Evolutionary conservation across 2,888 invertebrate species (phyloP), one percentile per base, ranked within the genome.

Genomic region (Lathronympha strigana): DNA sequence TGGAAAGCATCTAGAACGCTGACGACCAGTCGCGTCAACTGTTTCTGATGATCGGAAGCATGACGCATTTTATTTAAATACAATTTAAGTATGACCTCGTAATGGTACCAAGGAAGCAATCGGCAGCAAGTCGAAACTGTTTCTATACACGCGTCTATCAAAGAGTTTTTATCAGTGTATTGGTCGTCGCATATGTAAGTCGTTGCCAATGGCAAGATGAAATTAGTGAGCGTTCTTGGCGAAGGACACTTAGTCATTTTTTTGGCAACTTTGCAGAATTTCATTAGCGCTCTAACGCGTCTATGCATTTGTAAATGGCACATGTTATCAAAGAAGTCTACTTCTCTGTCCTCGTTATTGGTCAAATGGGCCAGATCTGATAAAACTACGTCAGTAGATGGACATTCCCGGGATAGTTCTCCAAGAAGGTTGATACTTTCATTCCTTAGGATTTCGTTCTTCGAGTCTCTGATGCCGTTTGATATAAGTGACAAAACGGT

Each of bases 271-370:
- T 93, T 93, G 67, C 94, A 94, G 78, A 97, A 95, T 76, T 96
- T 96, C 15, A 95, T 83, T 50, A 99, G 82, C 0, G 98, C 98
- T 75, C 97, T 93, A 0, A 96, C 95, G 77, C 97, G 95, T 67
- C 98, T 93, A 81, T 98, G 97, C 63, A 95, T 88, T 91, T 99
- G 97, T 50, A 97, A 85, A 88, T 99, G 98, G 25, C 94, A 94
- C 77, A 98, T 94, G 81, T 98, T 99, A 77, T 97, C 97, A 81
- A 98, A 99, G 93, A 99, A 98, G 85, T 99, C 98, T 0, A 96
- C 95, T 83, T 99, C 98, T 8, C 93, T 83, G 81, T 99, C 98
- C 51, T 84, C 88, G 81, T 94, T 93, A 76, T 95, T 95, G 0
- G 94, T 92, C 33, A 96, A 86, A 36, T 92, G 86, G n/a, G 94